A percentile compares a stretch with the other conserved stretches of the same genome.
Conservation (phyloP, 2,888 invertebrate genomes). For the Diarsia rubi region DNA sequence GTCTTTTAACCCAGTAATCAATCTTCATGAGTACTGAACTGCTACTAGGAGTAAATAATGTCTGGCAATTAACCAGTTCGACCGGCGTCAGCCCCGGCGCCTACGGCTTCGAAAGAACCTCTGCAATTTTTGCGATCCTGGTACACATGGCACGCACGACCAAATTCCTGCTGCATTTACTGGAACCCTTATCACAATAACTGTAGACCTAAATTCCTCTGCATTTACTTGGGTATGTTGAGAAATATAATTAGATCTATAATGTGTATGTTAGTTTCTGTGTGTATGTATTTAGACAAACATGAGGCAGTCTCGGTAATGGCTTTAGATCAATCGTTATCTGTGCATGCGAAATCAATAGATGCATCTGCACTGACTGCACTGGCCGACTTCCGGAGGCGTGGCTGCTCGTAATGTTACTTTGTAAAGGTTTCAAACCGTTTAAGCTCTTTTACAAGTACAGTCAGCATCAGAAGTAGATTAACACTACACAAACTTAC, state of each 20-base stretch:
- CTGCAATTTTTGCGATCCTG: constrained; percentile 62
- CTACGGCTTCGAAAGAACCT: constrained; percentile 69
- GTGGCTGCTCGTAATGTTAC: constrained; percentile 51
- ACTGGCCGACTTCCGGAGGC: constrained; percentile 67
- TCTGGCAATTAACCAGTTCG: constrained; percentile 80
- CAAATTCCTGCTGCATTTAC: constrained; percentile 38
- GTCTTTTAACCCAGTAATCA: constrained; percentile 77
- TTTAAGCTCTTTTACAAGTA: not conserved
- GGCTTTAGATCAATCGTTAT: constrained; percentile 69
- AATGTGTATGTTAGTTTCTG: constrained; percentile 42
- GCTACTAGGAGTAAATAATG: constrained; percentile 77
- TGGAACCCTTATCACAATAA: constrained; percentile 30
- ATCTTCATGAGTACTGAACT: constrained; percentile 74
- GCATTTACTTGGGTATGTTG: constrained; percentile 9
- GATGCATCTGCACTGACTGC: constrained; percentile 67
- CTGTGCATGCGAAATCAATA: constrained; percentile 70
- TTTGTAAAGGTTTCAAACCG: constrained; percentile 52
- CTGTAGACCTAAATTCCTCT: constrained; percentile 37
- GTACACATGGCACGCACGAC: constrained; percentile 47
- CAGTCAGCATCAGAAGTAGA: too few relatives aligned
- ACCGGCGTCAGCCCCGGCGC: constrained; percentile 74
- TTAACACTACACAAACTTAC: too few relatives aligned
- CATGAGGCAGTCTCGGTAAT: constrained; percentile 62
- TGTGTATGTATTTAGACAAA: constrained; percentile 63
- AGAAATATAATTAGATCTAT: constrained; percentile 63